These are phyloP conservation scores for Eonycteris spelaea DNA, from an alignment of 2,113 vertebrate species.

Conservation along the genomic window DNA sequence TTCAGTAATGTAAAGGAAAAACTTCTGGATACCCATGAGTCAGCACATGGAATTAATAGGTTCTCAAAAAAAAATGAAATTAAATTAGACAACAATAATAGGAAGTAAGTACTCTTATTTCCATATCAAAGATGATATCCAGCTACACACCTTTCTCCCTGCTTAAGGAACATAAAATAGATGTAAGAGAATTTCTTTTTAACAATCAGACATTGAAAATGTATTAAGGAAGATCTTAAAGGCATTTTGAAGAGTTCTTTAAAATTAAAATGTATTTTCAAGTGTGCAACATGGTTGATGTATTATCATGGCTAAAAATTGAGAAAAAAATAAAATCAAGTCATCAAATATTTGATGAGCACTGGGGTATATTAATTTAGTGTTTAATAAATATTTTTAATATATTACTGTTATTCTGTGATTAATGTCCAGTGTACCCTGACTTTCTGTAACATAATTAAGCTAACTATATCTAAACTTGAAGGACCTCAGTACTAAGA, in stretches of 20 bases:
- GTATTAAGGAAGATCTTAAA: background rate
- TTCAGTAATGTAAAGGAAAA: background rate
- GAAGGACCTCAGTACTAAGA: background rate
- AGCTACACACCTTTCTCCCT: background rate
- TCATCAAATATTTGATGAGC: background rate
- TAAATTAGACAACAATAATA: background rate
- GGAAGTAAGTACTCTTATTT: background rate
- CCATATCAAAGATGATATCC: background rate
- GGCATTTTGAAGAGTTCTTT: background rate
- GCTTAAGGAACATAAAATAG: background rate
- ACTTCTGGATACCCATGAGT: background rate
- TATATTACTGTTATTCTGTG: background rate
- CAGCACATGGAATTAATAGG: background rate
- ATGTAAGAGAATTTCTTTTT: background rate
- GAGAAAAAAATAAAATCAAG: background rate
- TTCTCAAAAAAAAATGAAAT: background rate
- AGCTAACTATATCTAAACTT: background rate
- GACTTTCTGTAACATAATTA: background rate
- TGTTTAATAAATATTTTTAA: background rate
- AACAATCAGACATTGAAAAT: background rate
- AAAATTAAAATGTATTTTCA: constrained; percentile 40
- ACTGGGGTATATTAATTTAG: background rate
- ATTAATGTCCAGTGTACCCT: background rate
- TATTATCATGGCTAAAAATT: background rate
- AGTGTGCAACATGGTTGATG: background rate